Evolutionary conservation across 2,113 vertebrate genomes (phyloP).

Genomic region (Todiramphus saurophagus): DNA sequence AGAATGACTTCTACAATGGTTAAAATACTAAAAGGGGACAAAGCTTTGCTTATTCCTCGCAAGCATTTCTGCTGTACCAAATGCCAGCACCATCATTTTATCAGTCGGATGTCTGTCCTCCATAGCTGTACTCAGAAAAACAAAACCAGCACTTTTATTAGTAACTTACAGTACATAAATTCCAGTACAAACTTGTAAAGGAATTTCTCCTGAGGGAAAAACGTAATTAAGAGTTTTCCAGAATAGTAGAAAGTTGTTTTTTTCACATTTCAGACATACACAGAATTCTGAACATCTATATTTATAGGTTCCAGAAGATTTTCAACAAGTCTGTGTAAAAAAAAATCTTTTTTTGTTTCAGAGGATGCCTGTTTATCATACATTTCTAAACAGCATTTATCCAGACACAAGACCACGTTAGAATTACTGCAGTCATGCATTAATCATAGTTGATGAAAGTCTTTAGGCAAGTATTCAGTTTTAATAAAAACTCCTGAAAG

Average conservation of each 20-base stretch:
- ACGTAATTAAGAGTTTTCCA: slow-evolving; percentile 35
- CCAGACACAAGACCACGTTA: slow-evolving; percentile 35
- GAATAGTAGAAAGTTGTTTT: slow-evolving; percentile 8
- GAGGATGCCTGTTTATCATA: slow-evolving; percentile 29
- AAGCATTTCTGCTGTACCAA: background rate
- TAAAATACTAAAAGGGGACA: background rate
- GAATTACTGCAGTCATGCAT: slow-evolving; percentile 41
- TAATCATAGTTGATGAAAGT: slow-evolving; percentile 62
- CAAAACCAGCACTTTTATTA: background rate
- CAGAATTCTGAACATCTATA: slow-evolving; percentile 23
- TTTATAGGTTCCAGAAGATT: slow-evolving; percentile 35
- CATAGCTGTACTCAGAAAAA: background rate
- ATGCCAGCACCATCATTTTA: background rate
- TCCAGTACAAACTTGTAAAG: slow-evolving; percentile 38
- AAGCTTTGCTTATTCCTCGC: background rate
- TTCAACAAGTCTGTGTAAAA: slow-evolving; percentile 46
- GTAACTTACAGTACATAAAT: slow-evolving; percentile 45
- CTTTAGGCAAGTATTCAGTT: slow-evolving; percentile 55
- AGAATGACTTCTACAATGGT: background rate
- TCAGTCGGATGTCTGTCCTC: background rate
- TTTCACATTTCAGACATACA: slow-evolving; percentile 22
- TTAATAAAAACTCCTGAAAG: slow-evolving; percentile 61
- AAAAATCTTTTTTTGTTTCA: background rate
- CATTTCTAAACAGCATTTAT: slow-evolving; percentile 4
- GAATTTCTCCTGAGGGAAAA: slow-evolving; percentile 45